A percentile compares a stretch with the other conserved stretches of the same genome.
Evolutionary conservation across 2,888 invertebrate genomes (phyloP).

Genomic region (Habrosyne pyritoides): DNA sequence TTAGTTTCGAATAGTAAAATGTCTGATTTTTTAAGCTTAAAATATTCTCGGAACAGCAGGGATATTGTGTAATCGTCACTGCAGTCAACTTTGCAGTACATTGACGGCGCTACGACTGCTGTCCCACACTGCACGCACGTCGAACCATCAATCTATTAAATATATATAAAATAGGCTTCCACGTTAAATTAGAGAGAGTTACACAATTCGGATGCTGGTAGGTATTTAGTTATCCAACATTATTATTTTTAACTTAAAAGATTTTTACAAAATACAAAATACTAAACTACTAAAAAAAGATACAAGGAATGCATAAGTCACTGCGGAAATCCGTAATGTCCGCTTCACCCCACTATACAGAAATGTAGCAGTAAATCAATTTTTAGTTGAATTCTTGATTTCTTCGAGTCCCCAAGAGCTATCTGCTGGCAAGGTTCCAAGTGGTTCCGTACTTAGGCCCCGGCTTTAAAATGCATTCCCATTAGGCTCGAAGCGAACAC

Average conservation of each 20-base stretch:
- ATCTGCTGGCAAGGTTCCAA: constrained; percentile 59
- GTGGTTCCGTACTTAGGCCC: constrained; percentile 15
- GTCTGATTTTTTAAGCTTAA: too few species aligned
- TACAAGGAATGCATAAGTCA: not conserved
- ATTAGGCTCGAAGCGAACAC: constrained; percentile 57
- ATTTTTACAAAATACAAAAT: not conserved
- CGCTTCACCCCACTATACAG: constrained; percentile 10
- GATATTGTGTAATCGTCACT: too few species aligned
- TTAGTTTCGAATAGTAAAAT: too few species aligned
- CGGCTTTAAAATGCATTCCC: constrained; percentile 60
- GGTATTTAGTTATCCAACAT: too few species aligned
- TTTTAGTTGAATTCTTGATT: constrained; percentile 40
- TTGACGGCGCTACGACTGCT: too few species aligned
- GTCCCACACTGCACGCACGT: too few species aligned
- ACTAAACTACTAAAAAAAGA: not conserved
- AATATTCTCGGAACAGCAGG: too few species aligned
- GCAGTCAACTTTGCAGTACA: too few species aligned
- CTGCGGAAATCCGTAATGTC: not conserved
- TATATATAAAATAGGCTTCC: too few species aligned
- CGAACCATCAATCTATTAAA: too few species aligned
- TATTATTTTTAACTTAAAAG: not conserved
- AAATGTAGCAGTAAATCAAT: constrained; percentile 28
- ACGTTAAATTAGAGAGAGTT: too few species aligned
- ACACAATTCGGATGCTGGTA: too few species aligned
- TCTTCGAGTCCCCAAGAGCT: constrained; percentile 36